Percentiles rank a stretch among this genome's conserved stretches.
Conservation (phyloP, 2,888 invertebrate genomes). For the Sesia bembeciformis region DNA sequence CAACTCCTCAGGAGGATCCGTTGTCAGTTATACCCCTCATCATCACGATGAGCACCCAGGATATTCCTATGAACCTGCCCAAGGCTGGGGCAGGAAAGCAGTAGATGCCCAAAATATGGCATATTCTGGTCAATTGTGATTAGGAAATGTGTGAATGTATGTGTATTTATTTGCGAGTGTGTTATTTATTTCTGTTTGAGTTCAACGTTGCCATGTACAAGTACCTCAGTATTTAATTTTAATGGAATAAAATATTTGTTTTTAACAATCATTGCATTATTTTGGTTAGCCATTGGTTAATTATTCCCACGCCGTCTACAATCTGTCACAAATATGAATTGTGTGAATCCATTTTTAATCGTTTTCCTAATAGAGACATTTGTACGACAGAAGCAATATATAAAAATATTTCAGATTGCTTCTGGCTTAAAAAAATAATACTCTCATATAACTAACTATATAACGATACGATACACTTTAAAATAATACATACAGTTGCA, state of each 20-base stretch:
- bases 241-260: slow-evolving; percentile 14
- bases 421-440: no score
- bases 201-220: slow-evolving; percentile 37
- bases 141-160: slow-evolving; percentile 19
- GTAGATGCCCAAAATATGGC: slow-evolving; percentile 80
- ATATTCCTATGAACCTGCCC: slow-evolving; percentile 68
- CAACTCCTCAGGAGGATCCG: slow-evolving; percentile 22
- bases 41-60: slow-evolving; percentile 75
- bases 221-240: slow-evolving; percentile 56
- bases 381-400: no score
- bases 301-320: no score
- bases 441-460: no score
- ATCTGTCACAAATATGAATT: no score
- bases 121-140: slow-evolving; percentile 64
- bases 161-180: slow-evolving; percentile 29
- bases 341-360: no score
- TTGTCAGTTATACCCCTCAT: slow-evolving; percentile 78
- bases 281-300: no score
- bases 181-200: slow-evolving; percentile 28
- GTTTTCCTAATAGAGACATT: no score
- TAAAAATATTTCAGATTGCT: no score
- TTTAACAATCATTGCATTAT: no score
- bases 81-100: slow-evolving; percentile 79
- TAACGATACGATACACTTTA: no score
- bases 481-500: no score